Percentiles rank a stretch among this genome's conserved stretches.
phyloP scores from a whole-genome alignment of 1,140 invertebrate species.

The Drosophila simulans region DNA sequence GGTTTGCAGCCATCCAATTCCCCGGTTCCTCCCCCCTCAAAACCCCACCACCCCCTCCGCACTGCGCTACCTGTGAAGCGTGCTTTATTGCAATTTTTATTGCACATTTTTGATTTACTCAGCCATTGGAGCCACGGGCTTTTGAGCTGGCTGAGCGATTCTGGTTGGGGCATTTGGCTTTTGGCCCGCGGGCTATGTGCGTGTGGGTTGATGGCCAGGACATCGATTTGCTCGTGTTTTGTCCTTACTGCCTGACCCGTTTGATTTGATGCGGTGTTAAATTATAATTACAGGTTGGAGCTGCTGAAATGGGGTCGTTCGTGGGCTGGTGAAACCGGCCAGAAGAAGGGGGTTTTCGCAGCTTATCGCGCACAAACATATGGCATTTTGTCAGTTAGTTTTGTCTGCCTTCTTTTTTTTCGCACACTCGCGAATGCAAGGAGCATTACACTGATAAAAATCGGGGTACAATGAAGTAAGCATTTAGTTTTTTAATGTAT shows the following conservation, averaged over 20 bases:
- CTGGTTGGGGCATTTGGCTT: background rate
- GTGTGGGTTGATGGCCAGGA: constrained; percentile 30
- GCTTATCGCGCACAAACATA: constrained; percentile 77
- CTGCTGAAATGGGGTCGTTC: constrained; percentile 31
- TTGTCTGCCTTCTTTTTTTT: constrained; percentile 39
- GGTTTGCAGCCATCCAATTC: constrained; percentile 45
- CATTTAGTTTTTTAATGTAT: background rate
- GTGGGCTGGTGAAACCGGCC: constrained; percentile 2
- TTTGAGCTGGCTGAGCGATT: constrained; percentile 30
- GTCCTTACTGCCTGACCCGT: constrained; percentile 27
- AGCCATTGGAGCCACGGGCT: constrained; percentile 19
- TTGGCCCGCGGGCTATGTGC: constrained; percentile 23
- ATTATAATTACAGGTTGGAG: constrained; percentile 77
- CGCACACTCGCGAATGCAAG: constrained; percentile 31
- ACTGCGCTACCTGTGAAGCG: constrained; percentile 45
- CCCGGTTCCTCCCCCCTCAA: background rate
- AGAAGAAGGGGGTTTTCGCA: background rate
- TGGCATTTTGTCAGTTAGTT: constrained; percentile 77
- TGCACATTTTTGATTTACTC: constrained; percentile 76
- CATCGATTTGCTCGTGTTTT: constrained; percentile 50
- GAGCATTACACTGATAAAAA: constrained; percentile 8
- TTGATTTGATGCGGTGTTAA: constrained; percentile 57
- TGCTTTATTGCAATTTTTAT: constrained; percentile 71
- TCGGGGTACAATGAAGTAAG: background rate
- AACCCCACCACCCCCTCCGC: background rate